phyloP scores from a whole-genome alignment of 2,888 invertebrate species.

The Linnaemya tessellans region DNA sequence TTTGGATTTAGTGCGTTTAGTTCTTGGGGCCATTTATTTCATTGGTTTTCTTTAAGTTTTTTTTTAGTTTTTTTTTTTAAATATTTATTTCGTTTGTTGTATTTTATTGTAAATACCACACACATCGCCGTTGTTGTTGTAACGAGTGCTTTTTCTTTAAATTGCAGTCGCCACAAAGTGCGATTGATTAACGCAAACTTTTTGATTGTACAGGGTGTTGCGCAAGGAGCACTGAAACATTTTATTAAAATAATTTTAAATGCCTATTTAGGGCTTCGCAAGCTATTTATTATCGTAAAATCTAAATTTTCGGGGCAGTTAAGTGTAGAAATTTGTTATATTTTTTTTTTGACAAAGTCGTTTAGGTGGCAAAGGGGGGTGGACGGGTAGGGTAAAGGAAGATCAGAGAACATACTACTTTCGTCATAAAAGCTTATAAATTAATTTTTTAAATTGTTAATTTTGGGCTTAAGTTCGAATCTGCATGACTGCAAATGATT shows the following conservation, averaged over 20 bases:
- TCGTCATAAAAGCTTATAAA: no score
- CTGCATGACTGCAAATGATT: no score
- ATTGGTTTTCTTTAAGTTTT: constrained; percentile 35
- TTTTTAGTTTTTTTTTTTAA: not conserved
- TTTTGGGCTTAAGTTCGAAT: no score
- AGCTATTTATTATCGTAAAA: no score
- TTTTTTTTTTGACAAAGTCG: no score
- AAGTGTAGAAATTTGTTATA: no score
- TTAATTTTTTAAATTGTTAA: no score
- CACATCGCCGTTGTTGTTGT: constrained; percentile 53
- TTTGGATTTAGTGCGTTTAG: constrained; percentile 68
- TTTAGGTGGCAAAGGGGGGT: no score
- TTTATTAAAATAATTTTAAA: not conserved
- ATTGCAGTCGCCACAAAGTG: constrained; percentile 60
- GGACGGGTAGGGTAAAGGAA: no score
- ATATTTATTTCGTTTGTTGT: constrained; percentile 13
- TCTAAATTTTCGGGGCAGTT: no score
- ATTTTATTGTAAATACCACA: constrained; percentile 62
- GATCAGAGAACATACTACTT: no score
- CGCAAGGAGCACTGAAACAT: not conserved
- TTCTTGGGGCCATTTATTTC: constrained; percentile 59
- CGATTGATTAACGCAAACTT: constrained; percentile 66
- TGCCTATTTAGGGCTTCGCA: no score
- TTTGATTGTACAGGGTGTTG: constrained; percentile 39
- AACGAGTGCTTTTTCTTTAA: constrained; percentile 29